Conservation (phyloP, 1,140 invertebrate genomes). For the Philopotamus ludificatus region DNA sequence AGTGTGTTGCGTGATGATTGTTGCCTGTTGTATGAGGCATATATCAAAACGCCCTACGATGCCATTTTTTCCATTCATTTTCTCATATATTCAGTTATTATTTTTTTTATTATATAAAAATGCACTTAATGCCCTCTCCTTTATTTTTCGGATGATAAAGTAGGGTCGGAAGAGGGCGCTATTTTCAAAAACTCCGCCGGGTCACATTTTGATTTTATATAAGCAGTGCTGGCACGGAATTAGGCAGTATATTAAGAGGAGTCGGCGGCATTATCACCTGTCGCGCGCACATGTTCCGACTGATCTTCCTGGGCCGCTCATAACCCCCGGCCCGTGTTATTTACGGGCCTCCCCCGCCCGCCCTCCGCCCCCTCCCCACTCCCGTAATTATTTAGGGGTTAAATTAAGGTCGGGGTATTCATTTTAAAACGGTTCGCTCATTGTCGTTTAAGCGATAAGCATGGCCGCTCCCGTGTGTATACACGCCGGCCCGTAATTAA, state of each 20-base stretch:
- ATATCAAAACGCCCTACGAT: no score
- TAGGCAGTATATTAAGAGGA: constrained; percentile 2
- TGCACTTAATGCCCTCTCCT: no score
- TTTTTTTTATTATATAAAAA: no score
- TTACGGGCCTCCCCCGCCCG: constrained; percentile 18
- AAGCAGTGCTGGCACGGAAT: not conserved
- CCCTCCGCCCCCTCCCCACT: not conserved
- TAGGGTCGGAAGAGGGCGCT: no score
- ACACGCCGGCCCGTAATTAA: constrained; percentile 30
- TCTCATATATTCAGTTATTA: no score
- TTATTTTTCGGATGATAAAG: no score
- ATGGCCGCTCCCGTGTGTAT: not conserved
- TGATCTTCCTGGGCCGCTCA: constrained; percentile 28
- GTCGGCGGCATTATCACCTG: constrained; percentile 33
- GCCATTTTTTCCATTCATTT: no score
- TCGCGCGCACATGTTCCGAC: constrained; percentile 31
- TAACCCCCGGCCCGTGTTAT: constrained; percentile 33
- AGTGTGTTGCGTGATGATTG: no score
- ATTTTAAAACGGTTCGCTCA: constrained; percentile 40
- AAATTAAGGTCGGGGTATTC: constrained; percentile 39
- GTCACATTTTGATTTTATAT: not conserved
- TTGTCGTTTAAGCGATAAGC: constrained; percentile 39
- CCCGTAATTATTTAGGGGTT: constrained; percentile 40
- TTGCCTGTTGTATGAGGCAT: no score
- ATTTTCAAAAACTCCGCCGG: not conserved